Base-by-base conservation (phyloP, 2,888 invertebrate species). In the Torymus aiolomorphi region DNA sequence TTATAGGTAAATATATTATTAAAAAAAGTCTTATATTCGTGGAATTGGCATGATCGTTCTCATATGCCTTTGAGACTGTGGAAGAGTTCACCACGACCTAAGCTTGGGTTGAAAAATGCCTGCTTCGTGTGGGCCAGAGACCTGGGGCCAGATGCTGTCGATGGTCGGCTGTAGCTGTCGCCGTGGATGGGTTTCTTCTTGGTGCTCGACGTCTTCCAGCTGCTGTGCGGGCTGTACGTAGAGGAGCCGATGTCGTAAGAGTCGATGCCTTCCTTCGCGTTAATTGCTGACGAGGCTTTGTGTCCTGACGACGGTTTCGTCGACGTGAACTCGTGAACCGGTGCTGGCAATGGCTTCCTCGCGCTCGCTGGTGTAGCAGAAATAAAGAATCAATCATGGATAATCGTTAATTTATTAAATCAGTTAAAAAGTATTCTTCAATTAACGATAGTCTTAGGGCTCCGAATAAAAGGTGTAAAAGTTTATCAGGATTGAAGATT, bases 71-170 rank as follows among this genome's bases (percentile, higher is more conserved):
- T 78, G 8, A 72, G 18, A 52, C 18, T 67, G 3, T 59, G 56
- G n/a, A 66, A 78, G 5, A 77, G 31, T 12, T 78, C 65, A 4
- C 66, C 78, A 2, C 57, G 66, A 2, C 72, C 72, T 13, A 59
- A 31, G 18, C 18, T 16, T 0, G 77, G 59, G 59, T 57, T 59
- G 13, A 54, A 78, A 24, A 56, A 72, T 14, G 11, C 49, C 8
- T 65, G 63, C 20, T 72, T 78, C 8, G 66, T 13, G 10, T 78
- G 57, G 5, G 24, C 61, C 11, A 78, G 54, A 1, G 78, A 61
- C 13, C 57, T 72, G 3, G 54, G 42, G 42, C 42, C 0, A n/a
- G 5, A 12, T 13, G 51, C 8, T 14, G 24, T 18, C 20, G 56
- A 0, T 8, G 67, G 72, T 24, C 66, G 72, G n/a, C 14, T 42